Conservation (phyloP, 2,888 invertebrate species). For the Nymphalis c-album region DNA sequence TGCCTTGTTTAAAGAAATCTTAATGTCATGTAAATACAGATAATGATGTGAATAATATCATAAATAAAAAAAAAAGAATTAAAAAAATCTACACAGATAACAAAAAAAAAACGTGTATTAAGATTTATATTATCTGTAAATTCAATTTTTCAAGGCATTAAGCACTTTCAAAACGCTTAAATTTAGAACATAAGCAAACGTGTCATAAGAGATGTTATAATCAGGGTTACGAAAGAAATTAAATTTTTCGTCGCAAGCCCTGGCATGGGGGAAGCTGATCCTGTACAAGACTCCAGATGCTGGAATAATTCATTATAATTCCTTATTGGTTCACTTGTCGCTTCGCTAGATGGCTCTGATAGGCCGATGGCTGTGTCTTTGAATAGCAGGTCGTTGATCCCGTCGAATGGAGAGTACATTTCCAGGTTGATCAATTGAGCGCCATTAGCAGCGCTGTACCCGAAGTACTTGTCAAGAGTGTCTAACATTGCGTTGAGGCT, state of each 20-base stretch:
- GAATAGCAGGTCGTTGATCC: conserved; percentile 80
- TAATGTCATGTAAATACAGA: too few species aligned
- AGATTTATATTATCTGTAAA: not conserved
- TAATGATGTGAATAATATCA: too few species aligned
- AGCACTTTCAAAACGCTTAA: conserved; percentile 37
- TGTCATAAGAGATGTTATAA: conserved; percentile 51
- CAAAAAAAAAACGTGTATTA: too few species aligned
- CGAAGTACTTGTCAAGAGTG: conserved; percentile 76
- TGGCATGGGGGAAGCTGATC: conserved; percentile 46
- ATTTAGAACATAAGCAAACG: conserved; percentile 45
- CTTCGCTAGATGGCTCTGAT: conserved; percentile 61
- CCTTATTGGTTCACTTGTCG: conserved; percentile 65
- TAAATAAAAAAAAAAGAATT: too few species aligned
- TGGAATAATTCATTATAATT: conserved; percentile 82
- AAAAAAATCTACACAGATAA: too few species aligned
- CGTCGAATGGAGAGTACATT: conserved; percentile 82
- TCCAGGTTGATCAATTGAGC: conserved; percentile 72
- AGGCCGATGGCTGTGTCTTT: conserved; percentile 83
- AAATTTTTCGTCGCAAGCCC: conserved; percentile 49
- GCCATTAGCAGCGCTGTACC: conserved; percentile 62
- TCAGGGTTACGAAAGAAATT: conserved; percentile 54
- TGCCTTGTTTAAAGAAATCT: too few species aligned
- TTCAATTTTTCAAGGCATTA: not conserved
- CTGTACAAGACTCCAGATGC: conserved; percentile 66
- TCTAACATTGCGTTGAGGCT: conserved; percentile 66